phyloP scores from a whole-genome alignment of 2,797 vertebrate genomes.

The Hypotaenidia philippensis region DNA sequence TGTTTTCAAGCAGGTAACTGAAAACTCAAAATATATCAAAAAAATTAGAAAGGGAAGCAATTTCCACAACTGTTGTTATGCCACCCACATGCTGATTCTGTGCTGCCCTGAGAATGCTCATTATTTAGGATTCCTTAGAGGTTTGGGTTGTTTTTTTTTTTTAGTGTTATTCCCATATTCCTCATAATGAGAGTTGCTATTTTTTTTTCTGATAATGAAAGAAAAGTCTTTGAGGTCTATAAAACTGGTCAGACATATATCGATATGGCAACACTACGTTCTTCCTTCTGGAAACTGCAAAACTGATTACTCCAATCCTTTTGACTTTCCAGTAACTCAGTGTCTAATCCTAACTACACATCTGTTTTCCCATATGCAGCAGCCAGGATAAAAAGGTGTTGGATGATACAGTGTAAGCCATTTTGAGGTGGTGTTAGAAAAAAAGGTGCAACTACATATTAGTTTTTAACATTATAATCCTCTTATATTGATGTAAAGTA shows the following conservation, averaged over 20 bases:
- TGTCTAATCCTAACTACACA: background rate
- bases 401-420: background rate
- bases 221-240: background rate
- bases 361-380: accelerated
- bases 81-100: background rate
- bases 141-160: background rate
- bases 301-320: background rate
- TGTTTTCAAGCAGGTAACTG: background rate
- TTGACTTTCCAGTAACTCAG: background rate
- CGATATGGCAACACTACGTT: background rate
- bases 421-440: background rate
- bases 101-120: background rate
- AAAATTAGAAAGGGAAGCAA: background rate
- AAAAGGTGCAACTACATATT: background rate
- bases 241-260: background rate
- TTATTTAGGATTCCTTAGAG: background rate
- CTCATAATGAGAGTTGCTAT: accelerated
- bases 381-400: background rate
- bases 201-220: background rate
- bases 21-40: background rate
- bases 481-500: background rate
- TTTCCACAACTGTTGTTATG: background rate
- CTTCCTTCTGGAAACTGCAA: background rate
- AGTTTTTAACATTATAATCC: background rate
- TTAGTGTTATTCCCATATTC: background rate